These are phyloP conservation scores for Gracilinanus agilis DNA, from an alignment of 2,113 vertebrate genomes.

Conservation along the genomic window DNA sequence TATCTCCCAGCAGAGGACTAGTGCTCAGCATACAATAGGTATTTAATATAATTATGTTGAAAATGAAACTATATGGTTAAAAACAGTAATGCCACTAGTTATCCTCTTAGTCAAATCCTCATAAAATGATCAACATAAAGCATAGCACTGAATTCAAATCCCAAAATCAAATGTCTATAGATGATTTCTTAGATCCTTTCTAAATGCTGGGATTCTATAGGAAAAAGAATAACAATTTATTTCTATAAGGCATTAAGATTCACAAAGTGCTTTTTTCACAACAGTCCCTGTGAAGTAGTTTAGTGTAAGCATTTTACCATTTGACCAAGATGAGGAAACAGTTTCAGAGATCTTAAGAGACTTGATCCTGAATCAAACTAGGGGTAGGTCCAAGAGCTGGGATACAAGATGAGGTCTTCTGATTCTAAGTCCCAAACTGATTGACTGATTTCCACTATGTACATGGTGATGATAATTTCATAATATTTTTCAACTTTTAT, in stretches of 20 bases:
- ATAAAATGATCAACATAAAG: neutral
- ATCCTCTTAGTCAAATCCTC: neutral
- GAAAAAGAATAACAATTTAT: neutral
- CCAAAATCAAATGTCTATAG: neutral
- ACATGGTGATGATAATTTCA: neutral
- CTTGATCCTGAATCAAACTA: neutral
- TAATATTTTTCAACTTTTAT: neutral
- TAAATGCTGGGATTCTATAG: neutral
- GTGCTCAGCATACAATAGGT: neutral
- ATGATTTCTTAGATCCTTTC: neutral
- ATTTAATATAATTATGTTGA: neutral
- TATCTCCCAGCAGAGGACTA: neutral
- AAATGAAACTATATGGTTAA: neutral
- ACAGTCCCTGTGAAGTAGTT: neutral
- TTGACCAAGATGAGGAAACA: neutral
- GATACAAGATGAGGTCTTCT: neutral
- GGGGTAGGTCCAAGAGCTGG: neutral
- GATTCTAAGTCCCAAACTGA: neutral
- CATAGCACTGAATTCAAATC: neutral
- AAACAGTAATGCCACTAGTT: neutral
- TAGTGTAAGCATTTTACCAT: neutral
- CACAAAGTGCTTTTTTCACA: neutral
- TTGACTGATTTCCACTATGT: neutral
- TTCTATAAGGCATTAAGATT: neutral
- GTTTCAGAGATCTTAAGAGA: neutral